Percentiles rank a stretch among this genome's conserved stretches.
Conservation (phyloP, 2,888 invertebrate species). For the Hypomecis atomaria region DNA sequence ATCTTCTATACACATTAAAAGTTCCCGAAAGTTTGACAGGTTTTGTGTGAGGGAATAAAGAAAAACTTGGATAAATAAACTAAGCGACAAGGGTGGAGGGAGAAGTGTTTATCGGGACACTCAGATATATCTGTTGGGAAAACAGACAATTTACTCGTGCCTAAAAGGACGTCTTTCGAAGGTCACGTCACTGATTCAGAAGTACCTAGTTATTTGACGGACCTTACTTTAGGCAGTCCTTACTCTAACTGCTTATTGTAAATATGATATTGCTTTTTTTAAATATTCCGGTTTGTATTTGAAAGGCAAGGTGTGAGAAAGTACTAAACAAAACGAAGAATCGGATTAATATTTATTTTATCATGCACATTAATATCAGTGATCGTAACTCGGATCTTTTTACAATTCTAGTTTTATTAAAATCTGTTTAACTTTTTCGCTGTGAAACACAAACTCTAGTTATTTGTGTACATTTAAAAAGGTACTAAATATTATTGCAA, state of each 20-base stretch:
- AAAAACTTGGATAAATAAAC: constrained; percentile 45
- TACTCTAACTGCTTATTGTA: neutral
- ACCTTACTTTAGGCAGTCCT: neutral
- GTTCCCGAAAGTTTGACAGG: constrained; percentile 40
- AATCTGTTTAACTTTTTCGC: too few species aligned
- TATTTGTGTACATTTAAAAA: too few species aligned
- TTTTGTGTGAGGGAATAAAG: constrained; percentile 42
- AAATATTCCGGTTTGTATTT: too few species aligned
- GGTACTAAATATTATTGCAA: too few species aligned
- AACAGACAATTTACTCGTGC: neutral
- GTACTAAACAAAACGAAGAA: too few species aligned
- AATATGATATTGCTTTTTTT: neutral
- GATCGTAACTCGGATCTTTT: too few species aligned
- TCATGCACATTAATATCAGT: too few species aligned
- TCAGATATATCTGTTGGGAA: constrained; percentile 16
- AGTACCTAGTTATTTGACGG: neutral
- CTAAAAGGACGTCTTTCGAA: neutral
- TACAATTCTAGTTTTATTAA: too few species aligned
- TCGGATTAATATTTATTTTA: too few species aligned
- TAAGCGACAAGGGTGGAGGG: constrained; percentile 38
- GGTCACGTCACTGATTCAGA: neutral
- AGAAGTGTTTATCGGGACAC: constrained; percentile 28
- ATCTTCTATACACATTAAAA: constrained; percentile 42
- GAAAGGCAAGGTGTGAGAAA: too few species aligned
- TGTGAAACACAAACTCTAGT: too few species aligned